Evolutionary conservation across 2,113 vertebrate species (phyloP).

Genomic region (Malurus alboscapulatus): DNA sequence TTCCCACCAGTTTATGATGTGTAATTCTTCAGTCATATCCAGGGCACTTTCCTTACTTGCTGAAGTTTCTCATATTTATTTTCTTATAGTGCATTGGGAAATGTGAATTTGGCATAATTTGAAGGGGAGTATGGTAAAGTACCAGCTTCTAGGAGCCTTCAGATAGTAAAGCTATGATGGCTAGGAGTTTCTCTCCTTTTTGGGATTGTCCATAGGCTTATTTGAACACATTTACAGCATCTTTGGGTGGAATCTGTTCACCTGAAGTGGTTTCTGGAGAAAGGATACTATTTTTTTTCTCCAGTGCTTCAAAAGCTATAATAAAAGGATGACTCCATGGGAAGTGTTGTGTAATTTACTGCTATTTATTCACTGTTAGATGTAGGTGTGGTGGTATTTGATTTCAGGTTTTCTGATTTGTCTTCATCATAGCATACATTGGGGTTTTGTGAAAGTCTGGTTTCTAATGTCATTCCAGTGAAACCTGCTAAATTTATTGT

Average conservation of each 20-base stretch:
- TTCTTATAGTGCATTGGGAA: neutral
- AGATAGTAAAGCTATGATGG: neutral
- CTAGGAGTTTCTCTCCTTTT: neutral
- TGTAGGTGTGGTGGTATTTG: neutral
- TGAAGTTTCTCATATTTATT: neutral
- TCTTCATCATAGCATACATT: neutral
- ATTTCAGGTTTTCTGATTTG: neutral
- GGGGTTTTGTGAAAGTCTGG: neutral
- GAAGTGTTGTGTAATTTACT: neutral
- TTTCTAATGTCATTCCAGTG: neutral
- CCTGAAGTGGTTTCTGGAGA: neutral
- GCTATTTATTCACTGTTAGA: neutral
- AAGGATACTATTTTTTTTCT: neutral
- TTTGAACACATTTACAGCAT: neutral
- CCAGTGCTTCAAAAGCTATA: neutral
- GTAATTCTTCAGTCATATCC: neutral
- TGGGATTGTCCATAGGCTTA: neutral
- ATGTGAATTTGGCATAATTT: neutral
- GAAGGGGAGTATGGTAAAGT: neutral
- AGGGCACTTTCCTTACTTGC: neutral
- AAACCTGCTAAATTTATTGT: neutral
- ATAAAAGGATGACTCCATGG: neutral
- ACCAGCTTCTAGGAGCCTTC: neutral
- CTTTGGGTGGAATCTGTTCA: neutral
- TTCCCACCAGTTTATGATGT: neutral